Conservation (phyloP, 2,888 invertebrate species). For the Stenchaetothrips biformis region DNA sequence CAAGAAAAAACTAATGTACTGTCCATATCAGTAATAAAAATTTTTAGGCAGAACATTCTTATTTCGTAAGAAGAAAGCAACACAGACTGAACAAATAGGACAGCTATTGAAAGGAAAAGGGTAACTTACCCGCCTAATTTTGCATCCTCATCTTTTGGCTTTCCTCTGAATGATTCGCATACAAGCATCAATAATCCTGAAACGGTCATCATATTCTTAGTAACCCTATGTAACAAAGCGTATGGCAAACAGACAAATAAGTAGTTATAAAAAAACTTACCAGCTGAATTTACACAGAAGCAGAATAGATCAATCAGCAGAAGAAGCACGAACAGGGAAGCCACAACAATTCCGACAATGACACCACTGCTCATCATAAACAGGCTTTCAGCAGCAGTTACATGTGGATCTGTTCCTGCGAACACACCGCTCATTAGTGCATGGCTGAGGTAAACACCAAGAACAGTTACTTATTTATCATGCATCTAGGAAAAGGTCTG, state of each 20-base stretch:
- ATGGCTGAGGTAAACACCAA: constrained; percentile 1
- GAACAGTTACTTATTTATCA: neutral
- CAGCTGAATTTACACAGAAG: constrained; percentile 60
- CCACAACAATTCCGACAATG: constrained; percentile 80
- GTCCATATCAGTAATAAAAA: constrained; percentile 17
- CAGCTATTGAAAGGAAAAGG: constrained; percentile 33
- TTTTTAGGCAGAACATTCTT: no score
- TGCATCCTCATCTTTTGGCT: constrained; percentile 70
- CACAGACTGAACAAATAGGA: constrained; percentile 28
- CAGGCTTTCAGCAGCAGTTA: constrained; percentile 37
- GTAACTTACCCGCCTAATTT: constrained; percentile 74
- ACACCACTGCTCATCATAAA: constrained; percentile 60
- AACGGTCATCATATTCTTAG: constrained; percentile 32
- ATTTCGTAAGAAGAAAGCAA: constrained; percentile 21
- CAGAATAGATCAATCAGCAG: constrained; percentile 75
- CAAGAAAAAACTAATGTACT: constrained; percentile 33
- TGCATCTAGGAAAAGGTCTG: constrained; percentile 25
- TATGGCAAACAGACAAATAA: neutral
- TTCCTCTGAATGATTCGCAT: constrained; percentile 53
- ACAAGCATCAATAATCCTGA: constrained; percentile 48
- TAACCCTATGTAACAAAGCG: neutral
- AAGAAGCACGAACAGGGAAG: constrained; percentile 68
- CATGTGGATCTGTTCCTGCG: constrained; percentile 40
- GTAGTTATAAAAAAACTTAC: constrained; percentile 39
- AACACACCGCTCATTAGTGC: constrained; percentile 26